Conservation (phyloP, 2,113 vertebrate species). For the Oryzias melastigma region DNA sequence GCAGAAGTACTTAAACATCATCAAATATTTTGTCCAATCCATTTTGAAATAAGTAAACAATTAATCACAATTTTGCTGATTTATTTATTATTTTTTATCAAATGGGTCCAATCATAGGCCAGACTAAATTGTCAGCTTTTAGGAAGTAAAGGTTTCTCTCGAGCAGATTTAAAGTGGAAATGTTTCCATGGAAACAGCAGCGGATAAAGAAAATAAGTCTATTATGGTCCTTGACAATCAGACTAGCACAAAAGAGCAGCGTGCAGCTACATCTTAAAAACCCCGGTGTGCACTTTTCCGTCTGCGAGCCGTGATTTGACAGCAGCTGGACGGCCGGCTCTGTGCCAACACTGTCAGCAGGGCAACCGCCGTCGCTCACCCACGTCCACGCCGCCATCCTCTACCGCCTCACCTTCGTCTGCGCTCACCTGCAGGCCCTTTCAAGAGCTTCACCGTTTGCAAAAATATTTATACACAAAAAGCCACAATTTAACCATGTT, state of each 20-base stretch:
- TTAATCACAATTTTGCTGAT: too few relatives aligned
- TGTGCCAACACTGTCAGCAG: constrained; percentile 24
- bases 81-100: too few relatives aligned
- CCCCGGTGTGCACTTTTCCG: constrained; percentile 9
- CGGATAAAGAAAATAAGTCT: constrained; percentile 7
- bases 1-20: too few relatives aligned
- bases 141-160: constrained; percentile 1
- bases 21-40: too few relatives aligned
- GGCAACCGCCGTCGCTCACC: neutral
- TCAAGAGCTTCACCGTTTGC: too few relatives aligned
- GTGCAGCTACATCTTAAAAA: neutral
- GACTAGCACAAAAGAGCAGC: constrained; percentile 4
- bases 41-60: too few relatives aligned
- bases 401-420: too few relatives aligned
- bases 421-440: too few relatives aligned
- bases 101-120: too few relatives aligned
- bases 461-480: too few relatives aligned
- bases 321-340: constrained; percentile 1
- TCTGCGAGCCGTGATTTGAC: constrained; percentile 13
- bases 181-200: constrained; percentile 25
- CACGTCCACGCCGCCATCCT: too few relatives aligned
- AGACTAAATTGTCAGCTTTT: neutral
- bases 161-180: neutral
- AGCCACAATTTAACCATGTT: too few relatives aligned
- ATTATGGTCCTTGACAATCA: constrained; percentile 13